Percentiles rank a stretch among this genome's conserved stretches.
Conservation (phyloP, 2,888 invertebrate genomes). For the Drosophila mayaguana region DNA sequence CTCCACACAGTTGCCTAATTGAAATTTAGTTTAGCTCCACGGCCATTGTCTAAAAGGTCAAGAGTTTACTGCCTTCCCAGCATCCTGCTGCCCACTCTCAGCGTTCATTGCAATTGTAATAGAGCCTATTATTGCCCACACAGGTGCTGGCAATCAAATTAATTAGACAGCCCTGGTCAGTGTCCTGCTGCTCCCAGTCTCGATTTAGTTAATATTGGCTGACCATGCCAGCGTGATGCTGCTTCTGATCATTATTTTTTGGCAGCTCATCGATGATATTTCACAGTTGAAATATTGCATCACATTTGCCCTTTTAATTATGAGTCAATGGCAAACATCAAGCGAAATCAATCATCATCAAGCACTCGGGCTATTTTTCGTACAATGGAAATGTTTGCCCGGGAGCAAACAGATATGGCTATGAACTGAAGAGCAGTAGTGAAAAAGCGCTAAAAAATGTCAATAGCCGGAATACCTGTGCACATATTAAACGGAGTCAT, state of each 20-base stretch:
- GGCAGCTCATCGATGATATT: too few species aligned
- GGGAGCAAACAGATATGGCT: background rate
- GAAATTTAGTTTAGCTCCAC: constrained; percentile 71
- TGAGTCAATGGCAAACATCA: background rate
- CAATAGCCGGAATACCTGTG: background rate
- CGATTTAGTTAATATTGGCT: background rate
- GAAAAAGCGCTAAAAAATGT: background rate
- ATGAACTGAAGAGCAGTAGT: background rate
- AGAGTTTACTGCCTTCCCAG: constrained; percentile 39
- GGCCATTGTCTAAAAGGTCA: constrained; percentile 37
- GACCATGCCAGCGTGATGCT: background rate
- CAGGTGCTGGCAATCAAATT: constrained; percentile 27
- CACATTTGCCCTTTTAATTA: background rate
- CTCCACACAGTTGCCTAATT: constrained; percentile 54
- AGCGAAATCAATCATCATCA: too few species aligned
- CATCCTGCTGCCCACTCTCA: background rate
- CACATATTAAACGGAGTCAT: background rate
- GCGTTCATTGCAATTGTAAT: constrained; percentile 40
- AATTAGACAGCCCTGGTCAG: constrained; percentile 35
- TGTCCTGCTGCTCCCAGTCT: background rate
- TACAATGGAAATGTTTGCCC: too few species aligned
- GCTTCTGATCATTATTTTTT: background rate
- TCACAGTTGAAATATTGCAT: background rate
- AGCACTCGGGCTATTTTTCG: too few species aligned
- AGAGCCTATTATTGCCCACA: constrained; percentile 25